Evolutionary conservation across 2,888 invertebrate genomes (phyloP).

Genomic region (Andrena chrysosceles): DNA sequence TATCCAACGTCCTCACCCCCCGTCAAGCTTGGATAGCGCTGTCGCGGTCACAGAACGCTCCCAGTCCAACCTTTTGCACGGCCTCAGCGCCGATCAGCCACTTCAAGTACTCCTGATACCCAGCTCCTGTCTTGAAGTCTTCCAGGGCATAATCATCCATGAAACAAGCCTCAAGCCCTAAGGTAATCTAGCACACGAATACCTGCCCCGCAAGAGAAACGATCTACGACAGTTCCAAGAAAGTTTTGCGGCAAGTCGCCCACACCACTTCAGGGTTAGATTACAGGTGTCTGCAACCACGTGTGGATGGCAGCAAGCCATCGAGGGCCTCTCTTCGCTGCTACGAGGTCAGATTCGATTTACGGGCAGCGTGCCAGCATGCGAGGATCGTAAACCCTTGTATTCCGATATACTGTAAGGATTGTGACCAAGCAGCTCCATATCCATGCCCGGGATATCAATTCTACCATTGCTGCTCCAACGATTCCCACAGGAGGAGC

Average conservation of each 20-base stretch:
- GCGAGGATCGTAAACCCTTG: slow-evolving; percentile 69
- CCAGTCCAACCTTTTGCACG: too few species aligned
- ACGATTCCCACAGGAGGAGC: slow-evolving; percentile 52
- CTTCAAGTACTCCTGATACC: too few species aligned
- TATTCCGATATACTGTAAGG: slow-evolving; percentile 65
- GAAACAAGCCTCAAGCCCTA: too few species aligned
- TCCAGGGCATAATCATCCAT: too few species aligned
- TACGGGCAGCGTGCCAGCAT: slow-evolving; percentile 74
- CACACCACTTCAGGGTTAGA: slow-evolving; percentile 28
- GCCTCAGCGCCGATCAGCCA: too few species aligned
- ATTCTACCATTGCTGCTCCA: slow-evolving; percentile 65
- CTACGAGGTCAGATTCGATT: slow-evolving; percentile 59
- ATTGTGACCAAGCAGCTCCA: slow-evolving; percentile 55
- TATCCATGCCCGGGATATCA: slow-evolving; percentile 68
- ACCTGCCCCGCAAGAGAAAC: too few species aligned
- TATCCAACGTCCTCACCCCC: too few species aligned
- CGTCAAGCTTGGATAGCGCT: too few species aligned
- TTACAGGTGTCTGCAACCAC: slow-evolving; percentile 60
- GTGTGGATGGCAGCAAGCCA: slow-evolving; percentile 46
- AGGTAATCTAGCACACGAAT: too few species aligned
- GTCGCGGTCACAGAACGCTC: too few species aligned
- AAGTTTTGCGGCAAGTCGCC: slow-evolving; percentile 15
- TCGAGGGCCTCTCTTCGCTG: slow-evolving; percentile 8
- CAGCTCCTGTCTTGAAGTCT: too few species aligned
- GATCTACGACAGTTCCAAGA: not conserved